phyloP scores from a whole-genome alignment of 2,797 vertebrate genomes.

The Microchirus variegatus region DNA sequence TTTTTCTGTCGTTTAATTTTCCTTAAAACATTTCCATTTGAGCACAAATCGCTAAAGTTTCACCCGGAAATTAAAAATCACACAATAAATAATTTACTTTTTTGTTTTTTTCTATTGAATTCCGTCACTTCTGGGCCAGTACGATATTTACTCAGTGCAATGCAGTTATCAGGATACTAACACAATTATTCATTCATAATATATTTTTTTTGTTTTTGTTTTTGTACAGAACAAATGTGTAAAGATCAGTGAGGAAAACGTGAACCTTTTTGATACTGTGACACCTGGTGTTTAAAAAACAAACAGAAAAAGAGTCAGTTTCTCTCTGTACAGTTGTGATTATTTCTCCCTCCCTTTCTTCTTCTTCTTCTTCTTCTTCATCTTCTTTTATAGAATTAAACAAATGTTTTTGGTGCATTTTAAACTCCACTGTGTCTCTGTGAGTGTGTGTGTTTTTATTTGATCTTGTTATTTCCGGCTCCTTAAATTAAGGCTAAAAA shows the following conservation, averaged over 20 bases:
- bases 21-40: too few relatives aligned
- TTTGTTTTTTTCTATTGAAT: slow-evolving; percentile 80
- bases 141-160: slow-evolving; percentile 88
- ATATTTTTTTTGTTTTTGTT: slow-evolving; percentile 81
- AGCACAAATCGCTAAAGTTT: too few relatives aligned
- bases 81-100: too few relatives aligned
- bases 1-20: too few relatives aligned
- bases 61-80: too few relatives aligned
- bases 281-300: slow-evolving; percentile 81
- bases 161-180: slow-evolving; percentile 86
- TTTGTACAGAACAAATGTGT: slow-evolving; percentile 88
- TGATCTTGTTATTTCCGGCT: too few relatives aligned
- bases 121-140: slow-evolving; percentile 88
- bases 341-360: slow-evolving; percentile 38
- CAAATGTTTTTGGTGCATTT: slow-evolving; percentile 84
- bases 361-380: slow-evolving; percentile 36
- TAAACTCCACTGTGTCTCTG: slow-evolving; percentile 18
- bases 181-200: slow-evolving; percentile 81
- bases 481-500: too few relatives aligned
- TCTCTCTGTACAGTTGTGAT: slow-evolving; percentile 85
- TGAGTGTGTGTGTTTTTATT: background rate
- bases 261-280: slow-evolving; percentile 86
- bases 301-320: slow-evolving; percentile 73
- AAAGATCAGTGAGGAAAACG: slow-evolving; percentile 83
- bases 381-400: slow-evolving; percentile 86